Evolutionary conservation across 2,113 vertebrate species (phyloP).

Genomic region (Madoqua kirkii): DNA sequence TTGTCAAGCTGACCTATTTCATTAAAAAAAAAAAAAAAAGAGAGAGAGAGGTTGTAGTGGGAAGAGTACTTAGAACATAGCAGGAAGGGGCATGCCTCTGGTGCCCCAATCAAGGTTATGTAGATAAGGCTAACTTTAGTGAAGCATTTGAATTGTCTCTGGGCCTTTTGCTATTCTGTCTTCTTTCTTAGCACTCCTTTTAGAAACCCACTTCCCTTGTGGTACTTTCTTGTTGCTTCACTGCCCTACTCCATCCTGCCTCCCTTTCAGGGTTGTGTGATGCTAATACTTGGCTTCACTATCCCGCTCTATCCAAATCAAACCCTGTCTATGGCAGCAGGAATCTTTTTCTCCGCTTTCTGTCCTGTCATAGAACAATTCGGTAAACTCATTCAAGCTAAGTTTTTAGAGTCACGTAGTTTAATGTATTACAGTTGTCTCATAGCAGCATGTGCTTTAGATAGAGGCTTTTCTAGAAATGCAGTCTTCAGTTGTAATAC

Average conservation of each 20-base stretch:
- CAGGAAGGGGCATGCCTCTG: conserved; percentile 48
- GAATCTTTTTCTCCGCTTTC: neutral
- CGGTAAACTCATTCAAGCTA: neutral
- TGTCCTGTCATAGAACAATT: neutral
- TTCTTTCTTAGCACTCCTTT: neutral
- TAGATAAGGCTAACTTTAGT: conserved; percentile 3
- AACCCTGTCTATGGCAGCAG: neutral
- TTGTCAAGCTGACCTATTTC: conserved; percentile 68
- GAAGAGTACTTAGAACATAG: conserved; percentile 50
- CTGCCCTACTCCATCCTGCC: neutral
- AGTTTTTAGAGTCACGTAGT: neutral
- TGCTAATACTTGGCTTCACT: neutral
- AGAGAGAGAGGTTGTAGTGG: conserved; percentile 26
- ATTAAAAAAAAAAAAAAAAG: conserved; percentile 32
- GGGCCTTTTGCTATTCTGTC: neutral
- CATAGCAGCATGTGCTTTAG: neutral
- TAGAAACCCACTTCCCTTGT: conserved; percentile 40
- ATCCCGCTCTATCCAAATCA: neutral
- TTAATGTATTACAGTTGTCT: neutral
- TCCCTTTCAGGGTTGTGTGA: neutral
- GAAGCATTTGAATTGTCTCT: neutral
- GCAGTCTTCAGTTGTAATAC: neutral
- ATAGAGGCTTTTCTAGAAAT: conserved; percentile 14
- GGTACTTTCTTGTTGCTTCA: neutral
- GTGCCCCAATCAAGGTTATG: conserved; percentile 14